phyloP scores from a whole-genome alignment of 2,888 invertebrate species.

The Apamea sordens region DNA sequence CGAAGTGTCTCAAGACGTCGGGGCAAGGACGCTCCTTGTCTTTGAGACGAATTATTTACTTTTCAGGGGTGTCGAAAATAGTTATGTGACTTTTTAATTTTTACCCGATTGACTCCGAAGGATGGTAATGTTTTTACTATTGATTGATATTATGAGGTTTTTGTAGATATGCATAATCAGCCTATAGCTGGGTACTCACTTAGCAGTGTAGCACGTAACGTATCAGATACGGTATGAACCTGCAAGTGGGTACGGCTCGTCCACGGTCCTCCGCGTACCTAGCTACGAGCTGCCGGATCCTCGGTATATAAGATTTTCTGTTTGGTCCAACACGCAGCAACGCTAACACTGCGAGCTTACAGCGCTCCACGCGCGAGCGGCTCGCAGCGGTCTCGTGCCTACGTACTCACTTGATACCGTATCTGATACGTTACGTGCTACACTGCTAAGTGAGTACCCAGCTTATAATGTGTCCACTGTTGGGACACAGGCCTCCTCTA shows the following conservation, averaged over 20 bases:
- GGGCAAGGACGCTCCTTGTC: conserved; percentile 40
- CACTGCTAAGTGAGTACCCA: too few species aligned
- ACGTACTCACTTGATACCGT: too few species aligned
- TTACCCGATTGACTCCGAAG: background rate
- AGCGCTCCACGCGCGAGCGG: too few species aligned
- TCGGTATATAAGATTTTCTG: too few species aligned
- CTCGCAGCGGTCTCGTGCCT: too few species aligned
- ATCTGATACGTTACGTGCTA: too few species aligned
- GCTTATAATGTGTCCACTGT: too few species aligned
- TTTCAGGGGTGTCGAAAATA: conserved; percentile 45
- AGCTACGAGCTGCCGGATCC: conserved; percentile 15
- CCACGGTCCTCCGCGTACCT: conserved; percentile 30
- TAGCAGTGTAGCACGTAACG: conserved; percentile 15
- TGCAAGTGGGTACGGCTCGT: conserved; percentile 33
- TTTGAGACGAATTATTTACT: conserved; percentile 35
- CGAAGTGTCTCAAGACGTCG: conserved; percentile 65
- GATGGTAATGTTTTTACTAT: background rate
- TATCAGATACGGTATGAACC: conserved; percentile 27
- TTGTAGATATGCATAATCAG: background rate
- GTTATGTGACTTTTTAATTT: background rate
- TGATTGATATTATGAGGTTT: background rate
- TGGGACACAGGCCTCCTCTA: too few species aligned
- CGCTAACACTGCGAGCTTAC: too few species aligned
- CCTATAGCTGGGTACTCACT: conserved; percentile 10
- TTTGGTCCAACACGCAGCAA: too few species aligned